Evolutionary conservation across 2,888 invertebrate species (phyloP).

Genomic region (Eupithecia dodoneata): DNA sequence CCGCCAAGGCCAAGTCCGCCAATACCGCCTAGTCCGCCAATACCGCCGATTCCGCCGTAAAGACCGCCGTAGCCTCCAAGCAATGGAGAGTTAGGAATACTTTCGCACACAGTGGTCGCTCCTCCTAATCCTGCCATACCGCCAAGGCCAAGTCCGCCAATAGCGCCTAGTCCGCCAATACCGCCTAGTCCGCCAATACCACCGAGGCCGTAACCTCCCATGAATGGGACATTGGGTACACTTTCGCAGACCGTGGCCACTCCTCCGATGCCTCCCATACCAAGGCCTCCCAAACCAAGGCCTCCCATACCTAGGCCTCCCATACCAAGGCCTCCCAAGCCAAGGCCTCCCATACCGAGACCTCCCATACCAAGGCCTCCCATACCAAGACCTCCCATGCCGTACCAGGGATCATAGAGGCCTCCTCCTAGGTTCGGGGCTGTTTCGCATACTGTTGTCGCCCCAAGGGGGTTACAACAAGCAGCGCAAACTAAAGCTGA

Average conservation of each 20-base stretch:
- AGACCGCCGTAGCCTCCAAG: too few relatives aligned
- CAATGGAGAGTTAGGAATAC: too few relatives aligned
- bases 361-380: constrained; percentile 14
- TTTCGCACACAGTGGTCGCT: too few relatives aligned
- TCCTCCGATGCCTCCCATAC: neutral
- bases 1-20: too few relatives aligned
- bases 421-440: neutral
- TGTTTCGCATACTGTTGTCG: constrained; percentile 10
- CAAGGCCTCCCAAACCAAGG: neutral
- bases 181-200: too few relatives aligned
- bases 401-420: constrained; percentile 11
- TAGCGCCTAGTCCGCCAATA: neutral
- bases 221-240: too few relatives aligned
- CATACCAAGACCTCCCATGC: constrained; percentile 21
- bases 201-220: neutral
- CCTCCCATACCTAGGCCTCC: constrained; percentile 22
- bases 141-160: constrained; percentile 16
- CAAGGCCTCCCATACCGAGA: too few relatives aligned
- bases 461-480: constrained; percentile 24
- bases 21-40: too few relatives aligned
- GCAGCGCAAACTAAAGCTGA: constrained; percentile 25
- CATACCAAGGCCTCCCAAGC: constrained; percentile 16
- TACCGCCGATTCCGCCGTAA: constrained; percentile 1
- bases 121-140: neutral
- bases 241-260: too few relatives aligned